Base-by-base conservation (phyloP, 2,888 invertebrate genomes). In the Volucella zonaria region DNA sequence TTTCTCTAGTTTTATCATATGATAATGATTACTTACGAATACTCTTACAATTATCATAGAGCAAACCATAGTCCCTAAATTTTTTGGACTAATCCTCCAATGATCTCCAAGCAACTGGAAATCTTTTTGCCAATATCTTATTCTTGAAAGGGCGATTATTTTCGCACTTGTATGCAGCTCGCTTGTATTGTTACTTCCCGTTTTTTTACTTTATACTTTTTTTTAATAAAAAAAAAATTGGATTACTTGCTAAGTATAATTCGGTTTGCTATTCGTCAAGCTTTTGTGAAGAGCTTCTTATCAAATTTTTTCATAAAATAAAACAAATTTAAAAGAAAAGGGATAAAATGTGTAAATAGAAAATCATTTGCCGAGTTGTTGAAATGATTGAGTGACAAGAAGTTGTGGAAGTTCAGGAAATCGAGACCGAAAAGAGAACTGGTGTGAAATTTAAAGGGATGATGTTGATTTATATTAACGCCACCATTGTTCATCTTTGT, bases 401-500 rank as follows among this genome's bases (percentile, higher is more conserved):
- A 61, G 51, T 15, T 51, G n/a, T 31, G 31, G 31, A 31, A 31
- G 31, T 31, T 31, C 6, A 31, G 31, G 31, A 31, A 31, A 31
- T 31, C 31, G 6, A 31, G 31, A 31, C 31, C 31, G 31, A 31
- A 23, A n/a, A 58, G 75, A 43, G 49, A 49, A 66, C 47, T 58
- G 43, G 76, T 52, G 23, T 49, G 51, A 51, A 67, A 18, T 59
- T 31, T 18, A 43, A 31, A 43, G 43, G n/a, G 14, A 3, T 66
- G 58, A n/a, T 51, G 15, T 38, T 42, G 11, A 23, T 40, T 23
- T 42, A 8, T 12, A 64, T 87, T 89, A 90, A 81, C 90, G 90
- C 91, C 91, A 91, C 91, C 91, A 91, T 86, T 90, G 91, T 9
- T 89, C 90, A 80, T 88, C 89, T 85, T 89, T 82, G 43, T 86